phyloP scores from a whole-genome alignment of 2,113 vertebrate species.

The Anoura caudifer region DNA sequence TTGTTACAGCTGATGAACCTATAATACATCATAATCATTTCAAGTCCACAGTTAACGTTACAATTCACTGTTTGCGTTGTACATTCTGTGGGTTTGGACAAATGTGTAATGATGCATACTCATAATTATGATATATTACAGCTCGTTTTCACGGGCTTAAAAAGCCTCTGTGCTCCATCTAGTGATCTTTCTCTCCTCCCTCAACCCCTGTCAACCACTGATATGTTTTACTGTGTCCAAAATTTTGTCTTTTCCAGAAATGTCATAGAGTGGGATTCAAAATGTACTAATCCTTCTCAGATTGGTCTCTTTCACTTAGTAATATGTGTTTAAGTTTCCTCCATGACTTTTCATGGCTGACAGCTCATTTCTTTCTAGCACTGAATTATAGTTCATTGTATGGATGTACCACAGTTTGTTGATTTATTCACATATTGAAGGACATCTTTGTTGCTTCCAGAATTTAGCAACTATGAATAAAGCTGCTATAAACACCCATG shows the following conservation, averaged over 20 bases:
- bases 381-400: background rate
- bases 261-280: background rate
- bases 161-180: background rate
- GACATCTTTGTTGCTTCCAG: background rate
- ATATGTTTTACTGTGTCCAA: background rate
- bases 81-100: background rate
- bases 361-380: background rate
- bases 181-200: background rate
- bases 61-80: background rate
- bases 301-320: background rate
- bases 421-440: background rate
- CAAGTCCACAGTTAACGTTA: background rate
- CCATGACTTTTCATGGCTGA: background rate
- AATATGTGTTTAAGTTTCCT: background rate
- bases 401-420: background rate
- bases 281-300: background rate
- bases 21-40: background rate
- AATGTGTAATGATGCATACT: background rate
- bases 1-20: background rate
- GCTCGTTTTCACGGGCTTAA: too few relatives aligned
- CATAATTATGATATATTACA: background rate
- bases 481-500: background rate
- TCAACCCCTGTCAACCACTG: background rate
- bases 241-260: background rate
- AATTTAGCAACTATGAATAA: background rate